Percentiles rank a stretch among this genome's conserved stretches.
Evolutionary conservation across 1,140 invertebrate species (phyloP).

Genomic region (Metopolophium dirhodum): DNA sequence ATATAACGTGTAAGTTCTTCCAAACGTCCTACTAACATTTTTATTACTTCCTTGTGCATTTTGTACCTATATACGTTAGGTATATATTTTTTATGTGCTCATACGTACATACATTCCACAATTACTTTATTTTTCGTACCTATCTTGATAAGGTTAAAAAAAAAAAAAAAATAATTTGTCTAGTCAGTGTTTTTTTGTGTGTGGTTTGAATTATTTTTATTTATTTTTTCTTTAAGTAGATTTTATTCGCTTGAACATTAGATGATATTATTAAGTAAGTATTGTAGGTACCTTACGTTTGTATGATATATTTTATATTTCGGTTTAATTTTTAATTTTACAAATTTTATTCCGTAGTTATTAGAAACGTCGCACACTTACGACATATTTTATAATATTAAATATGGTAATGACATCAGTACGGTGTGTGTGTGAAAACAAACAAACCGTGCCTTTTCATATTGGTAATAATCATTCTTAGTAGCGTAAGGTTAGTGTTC

Average conservation of each 20-base stretch:
- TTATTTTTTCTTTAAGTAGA: background rate
- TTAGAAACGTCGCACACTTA: conserved; percentile 4
- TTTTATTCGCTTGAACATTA: conserved; percentile 26
- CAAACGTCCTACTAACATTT: conserved; percentile 52
- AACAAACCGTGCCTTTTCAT: conserved; percentile 33
- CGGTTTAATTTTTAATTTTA: conserved; percentile 36
- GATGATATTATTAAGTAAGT: conserved; percentile 28
- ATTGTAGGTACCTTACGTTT: background rate
- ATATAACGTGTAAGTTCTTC: conserved; percentile 44
- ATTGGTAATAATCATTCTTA: conserved; percentile 36
- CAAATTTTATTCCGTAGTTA: conserved; percentile 50
- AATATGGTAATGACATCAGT: conserved; percentile 15
- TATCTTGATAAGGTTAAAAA: background rate
- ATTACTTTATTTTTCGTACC: conserved; percentile 8
- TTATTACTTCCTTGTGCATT: conserved; percentile 40
- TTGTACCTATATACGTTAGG: background rate
- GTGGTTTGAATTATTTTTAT: conserved; percentile 36
- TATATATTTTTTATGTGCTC: background rate
- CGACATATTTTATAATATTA: conserved; percentile 8
- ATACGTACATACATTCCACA: conserved; percentile 23
- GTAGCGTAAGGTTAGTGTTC: conserved; percentile 30
- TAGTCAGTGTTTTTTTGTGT: conserved; percentile 39
- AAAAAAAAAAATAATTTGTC: background rate
- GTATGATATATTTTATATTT: background rate
- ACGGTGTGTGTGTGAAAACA: background rate